Conservation (phyloP, 2,888 invertebrate genomes). For the Rotaria macrura region DNA sequence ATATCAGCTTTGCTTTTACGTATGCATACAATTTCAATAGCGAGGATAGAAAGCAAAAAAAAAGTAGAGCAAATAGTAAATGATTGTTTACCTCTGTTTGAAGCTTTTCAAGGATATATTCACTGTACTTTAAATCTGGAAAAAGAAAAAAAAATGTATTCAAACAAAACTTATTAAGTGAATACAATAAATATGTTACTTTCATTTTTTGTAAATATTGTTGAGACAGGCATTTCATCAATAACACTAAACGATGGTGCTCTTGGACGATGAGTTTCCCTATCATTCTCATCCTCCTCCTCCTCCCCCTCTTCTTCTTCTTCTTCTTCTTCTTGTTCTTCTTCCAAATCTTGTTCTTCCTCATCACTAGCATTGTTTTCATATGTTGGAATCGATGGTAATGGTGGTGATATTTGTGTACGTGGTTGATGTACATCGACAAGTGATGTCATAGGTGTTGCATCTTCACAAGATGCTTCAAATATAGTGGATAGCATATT, state of each 20-base stretch:
- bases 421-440: not conserved
- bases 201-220: not conserved
- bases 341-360: not conserved
- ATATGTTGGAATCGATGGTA: too few species aligned
- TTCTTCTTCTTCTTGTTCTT: not conserved
- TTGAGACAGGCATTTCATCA: not conserved
- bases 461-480: constrained; percentile 16
- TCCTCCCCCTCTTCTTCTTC: not conserved
- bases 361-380: not conserved
- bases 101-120: not conserved
- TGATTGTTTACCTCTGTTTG: not conserved
- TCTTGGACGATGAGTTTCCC: not conserved
- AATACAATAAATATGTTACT: not conserved
- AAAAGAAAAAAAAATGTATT: not conserved
- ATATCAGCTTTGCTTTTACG: too few species aligned
- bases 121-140: not conserved
- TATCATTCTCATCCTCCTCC: too few species aligned
- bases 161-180: too few species aligned
- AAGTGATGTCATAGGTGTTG: not conserved
- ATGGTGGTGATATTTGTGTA: not conserved
- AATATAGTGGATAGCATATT: constrained; percentile 1
- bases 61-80: not conserved
- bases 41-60: too few species aligned
- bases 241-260: not conserved
- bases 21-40: too few species aligned